Conservation (phyloP, 2,888 invertebrate species). For the Cinara cedri region DNA sequence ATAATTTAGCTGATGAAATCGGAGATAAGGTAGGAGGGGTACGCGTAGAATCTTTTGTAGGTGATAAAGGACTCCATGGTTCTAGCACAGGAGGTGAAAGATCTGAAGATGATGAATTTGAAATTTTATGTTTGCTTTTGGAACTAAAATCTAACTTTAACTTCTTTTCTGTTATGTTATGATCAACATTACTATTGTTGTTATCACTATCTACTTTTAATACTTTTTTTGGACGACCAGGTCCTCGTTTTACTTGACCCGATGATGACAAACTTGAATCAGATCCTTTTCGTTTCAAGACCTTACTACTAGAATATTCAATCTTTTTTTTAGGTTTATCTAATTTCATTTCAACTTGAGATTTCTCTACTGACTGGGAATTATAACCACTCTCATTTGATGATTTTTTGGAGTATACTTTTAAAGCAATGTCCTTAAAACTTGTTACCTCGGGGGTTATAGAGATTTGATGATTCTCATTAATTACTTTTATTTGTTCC, state of each 20-base stretch:
- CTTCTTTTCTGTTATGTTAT: conserved; percentile 15
- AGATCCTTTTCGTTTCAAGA: conserved; percentile 20
- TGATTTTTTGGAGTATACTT: conserved; percentile 19
- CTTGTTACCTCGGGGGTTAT: background rate
- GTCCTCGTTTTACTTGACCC: conserved; percentile 39
- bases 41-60: conserved; percentile 32
- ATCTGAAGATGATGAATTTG: conserved; percentile 53
- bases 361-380: background rate
- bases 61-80: conserved; percentile 49
- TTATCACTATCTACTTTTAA: conserved; percentile 2
- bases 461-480: background rate
- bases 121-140: conserved; percentile 35
- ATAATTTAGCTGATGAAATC: conserved; percentile 16
- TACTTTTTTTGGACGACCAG: conserved; percentile 44
- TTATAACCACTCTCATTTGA: background rate
- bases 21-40: conserved; percentile 58
- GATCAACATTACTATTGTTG: background rate
- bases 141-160: conserved; percentile 39
- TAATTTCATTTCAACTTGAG: background rate
- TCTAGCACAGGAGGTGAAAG: conserved; percentile 58
- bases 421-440: background rate
- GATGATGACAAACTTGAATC: conserved; percentile 23
- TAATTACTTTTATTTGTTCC: background rate
- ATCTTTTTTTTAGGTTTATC: background rate
- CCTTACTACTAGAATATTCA: conserved; percentile 7